Conservation (phyloP, 2,797 vertebrate species). For the Naso thynnoides region DNA sequence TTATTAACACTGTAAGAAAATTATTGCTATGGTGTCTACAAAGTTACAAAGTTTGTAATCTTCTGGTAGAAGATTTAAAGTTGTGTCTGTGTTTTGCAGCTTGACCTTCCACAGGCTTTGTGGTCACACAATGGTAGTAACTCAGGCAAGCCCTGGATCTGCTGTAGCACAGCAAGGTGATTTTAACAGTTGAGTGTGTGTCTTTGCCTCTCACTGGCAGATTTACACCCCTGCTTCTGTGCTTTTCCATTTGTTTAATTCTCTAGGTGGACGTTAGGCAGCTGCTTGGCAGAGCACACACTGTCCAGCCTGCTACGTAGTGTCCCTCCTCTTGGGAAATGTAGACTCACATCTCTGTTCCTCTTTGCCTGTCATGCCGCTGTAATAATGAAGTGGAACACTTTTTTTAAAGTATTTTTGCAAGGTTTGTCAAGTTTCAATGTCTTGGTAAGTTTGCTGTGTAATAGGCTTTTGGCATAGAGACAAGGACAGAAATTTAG, state of each 20-base stretch:
- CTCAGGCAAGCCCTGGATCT: constrained; percentile 41
- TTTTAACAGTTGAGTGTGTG: constrained; percentile 60
- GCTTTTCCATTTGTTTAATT: constrained; percentile 84
- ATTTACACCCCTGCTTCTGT: constrained; percentile 75
- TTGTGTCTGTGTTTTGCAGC: constrained; percentile 8
- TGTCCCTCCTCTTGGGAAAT: constrained; percentile 58
- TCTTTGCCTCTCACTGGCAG: constrained; percentile 64
- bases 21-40: not conserved
- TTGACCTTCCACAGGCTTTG: constrained; percentile 39
- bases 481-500: constrained; percentile 46
- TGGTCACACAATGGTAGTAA: constrained; percentile 31
- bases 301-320: constrained; percentile 41
- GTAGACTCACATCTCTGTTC: constrained; percentile 41
- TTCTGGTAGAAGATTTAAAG: constrained; percentile 15
- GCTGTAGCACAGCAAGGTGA: constrained; percentile 53
- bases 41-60: constrained; percentile 11
- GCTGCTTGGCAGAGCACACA: constrained; percentile 69
- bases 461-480: constrained; percentile 57
- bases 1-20: constrained; percentile 14
- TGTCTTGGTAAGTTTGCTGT: constrained; percentile 37
- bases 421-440: constrained; percentile 18
- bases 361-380: constrained; percentile 44
- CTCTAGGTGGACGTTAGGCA: constrained; percentile 69
- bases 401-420: constrained; percentile 24
- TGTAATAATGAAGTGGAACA: constrained; percentile 21